phyloP scores from a whole-genome alignment of 2,888 invertebrate genomes.

The Drosophila paramelanica region DNA sequence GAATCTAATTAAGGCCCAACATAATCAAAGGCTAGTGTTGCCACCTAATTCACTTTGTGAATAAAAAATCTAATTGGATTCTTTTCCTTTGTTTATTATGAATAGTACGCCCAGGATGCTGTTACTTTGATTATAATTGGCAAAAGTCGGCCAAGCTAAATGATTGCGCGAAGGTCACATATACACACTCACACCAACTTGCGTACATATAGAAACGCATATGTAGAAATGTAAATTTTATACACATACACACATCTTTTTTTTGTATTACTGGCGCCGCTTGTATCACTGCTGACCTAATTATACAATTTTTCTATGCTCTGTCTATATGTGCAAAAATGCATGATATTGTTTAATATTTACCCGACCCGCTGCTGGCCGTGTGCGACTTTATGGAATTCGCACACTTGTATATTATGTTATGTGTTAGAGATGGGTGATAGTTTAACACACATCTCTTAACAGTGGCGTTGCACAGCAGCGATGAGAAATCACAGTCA shows the following conservation, averaged over 20 bases:
- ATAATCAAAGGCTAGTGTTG: constrained; percentile 40
- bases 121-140: constrained; percentile 57
- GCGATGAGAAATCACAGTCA: constrained; percentile 10
- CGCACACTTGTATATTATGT: constrained; percentile 49
- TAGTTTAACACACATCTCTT: constrained; percentile 9
- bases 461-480: constrained; percentile 15
- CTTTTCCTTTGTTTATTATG: background rate
- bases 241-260: constrained; percentile 21
- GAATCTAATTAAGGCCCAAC: constrained; percentile 47
- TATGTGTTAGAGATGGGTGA: constrained; percentile 35
- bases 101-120: constrained; percentile 46
- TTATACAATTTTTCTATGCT: constrained; percentile 45
- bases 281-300: constrained; percentile 60
- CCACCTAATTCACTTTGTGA: constrained; percentile 41
- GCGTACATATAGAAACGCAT: constrained; percentile 31
- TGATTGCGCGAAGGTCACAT: constrained; percentile 74
- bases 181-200: constrained; percentile 28
- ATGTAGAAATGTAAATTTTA: constrained; percentile 18
- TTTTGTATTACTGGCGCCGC: constrained; percentile 21
- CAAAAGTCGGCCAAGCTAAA: constrained; percentile 63
- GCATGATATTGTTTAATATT: constrained; percentile 51
- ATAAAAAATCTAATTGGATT: constrained; percentile 4
- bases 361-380: constrained; percentile 50
- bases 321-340: constrained; percentile 19
- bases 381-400: constrained; percentile 62